phyloP scores from a whole-genome alignment of 2,113 vertebrate genomes.

The Pseudopipra pipra region DNA sequence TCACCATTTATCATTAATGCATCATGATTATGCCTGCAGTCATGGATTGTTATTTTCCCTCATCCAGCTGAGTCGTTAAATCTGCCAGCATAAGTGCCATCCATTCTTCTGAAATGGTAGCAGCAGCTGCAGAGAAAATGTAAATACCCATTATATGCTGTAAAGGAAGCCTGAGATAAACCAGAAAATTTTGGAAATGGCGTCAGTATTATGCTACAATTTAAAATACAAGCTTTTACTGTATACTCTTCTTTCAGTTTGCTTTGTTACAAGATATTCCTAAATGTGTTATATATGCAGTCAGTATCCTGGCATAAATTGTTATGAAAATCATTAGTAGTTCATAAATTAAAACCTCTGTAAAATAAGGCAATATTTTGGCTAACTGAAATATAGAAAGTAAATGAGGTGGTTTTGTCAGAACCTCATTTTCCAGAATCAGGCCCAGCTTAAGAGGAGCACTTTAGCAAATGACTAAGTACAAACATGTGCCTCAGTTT shows the following conservation, averaged over 20 bases:
- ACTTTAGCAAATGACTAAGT: neutral
- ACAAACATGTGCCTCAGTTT: neutral
- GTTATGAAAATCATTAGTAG: constrained; percentile 10
- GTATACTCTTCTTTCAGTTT: neutral
- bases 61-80: neutral
- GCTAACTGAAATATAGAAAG: neutral
- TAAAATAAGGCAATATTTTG: neutral
- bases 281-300: constrained; percentile 8
- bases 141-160: constrained; percentile 33
- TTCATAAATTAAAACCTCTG: constrained; percentile 16
- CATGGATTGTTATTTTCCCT: neutral
- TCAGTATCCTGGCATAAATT: constrained; percentile 15
- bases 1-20: neutral
- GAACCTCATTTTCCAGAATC: neutral
- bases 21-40: neutral
- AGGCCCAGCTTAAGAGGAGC: neutral
- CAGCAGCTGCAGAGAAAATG: constrained; percentile 27
- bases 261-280: constrained; percentile 6
- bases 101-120: constrained; percentile 42
- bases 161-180: constrained; percentile 37
- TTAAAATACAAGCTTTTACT: constrained; percentile 14
- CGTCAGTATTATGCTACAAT: constrained; percentile 11
- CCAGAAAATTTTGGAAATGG: constrained; percentile 45
- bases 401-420: neutral
- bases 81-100: neutral